Evolutionary conservation across 1,140 invertebrate genomes (phyloP).

Genomic region (Drosophila teissieri): DNA sequence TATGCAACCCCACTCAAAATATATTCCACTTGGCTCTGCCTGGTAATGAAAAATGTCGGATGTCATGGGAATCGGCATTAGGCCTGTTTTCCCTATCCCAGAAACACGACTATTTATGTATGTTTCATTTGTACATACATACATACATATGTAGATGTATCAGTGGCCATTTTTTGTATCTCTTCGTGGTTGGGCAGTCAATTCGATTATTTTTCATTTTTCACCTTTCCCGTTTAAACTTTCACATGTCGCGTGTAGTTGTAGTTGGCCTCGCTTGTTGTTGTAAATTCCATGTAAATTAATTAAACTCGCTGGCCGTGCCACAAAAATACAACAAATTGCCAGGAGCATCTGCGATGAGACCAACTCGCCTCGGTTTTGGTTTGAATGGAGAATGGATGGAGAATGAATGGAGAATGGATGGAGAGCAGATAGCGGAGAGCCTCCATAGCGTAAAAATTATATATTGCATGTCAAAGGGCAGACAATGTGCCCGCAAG

Average conservation of each 20-base stretch:
- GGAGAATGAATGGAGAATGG: background rate
- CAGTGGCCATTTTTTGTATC: conserved; percentile 45
- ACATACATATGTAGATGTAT: background rate
- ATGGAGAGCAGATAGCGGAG: background rate
- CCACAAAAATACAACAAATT: conserved; percentile 70
- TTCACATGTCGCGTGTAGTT: conserved; percentile 64
- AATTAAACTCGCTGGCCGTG: conserved; percentile 78
- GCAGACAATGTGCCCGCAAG: conserved; percentile 63
- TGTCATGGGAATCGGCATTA: conserved; percentile 67
- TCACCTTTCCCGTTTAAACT: conserved; percentile 71
- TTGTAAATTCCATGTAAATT: conserved; percentile 83
- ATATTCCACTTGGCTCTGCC: background rate
- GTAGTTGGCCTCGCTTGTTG: conserved; percentile 51
- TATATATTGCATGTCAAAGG: conserved; percentile 83
- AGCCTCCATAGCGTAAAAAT: conserved; percentile 63
- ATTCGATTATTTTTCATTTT: conserved; percentile 81
- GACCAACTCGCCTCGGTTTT: conserved; percentile 25
- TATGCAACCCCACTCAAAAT: conserved; percentile 41
- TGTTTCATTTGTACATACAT: no score
- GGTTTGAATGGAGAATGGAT: conserved; percentile 3
- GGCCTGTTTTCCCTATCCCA: conserved; percentile 19
- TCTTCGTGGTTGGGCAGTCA: conserved; percentile 62
- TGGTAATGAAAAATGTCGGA: conserved; percentile 34
- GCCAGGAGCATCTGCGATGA: conserved; percentile 54
- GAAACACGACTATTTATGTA: no score